These are phyloP conservation scores for Leptarthrus brevirostris DNA, from an alignment of 2,888 invertebrate genomes.

Conservation along the genomic window DNA sequence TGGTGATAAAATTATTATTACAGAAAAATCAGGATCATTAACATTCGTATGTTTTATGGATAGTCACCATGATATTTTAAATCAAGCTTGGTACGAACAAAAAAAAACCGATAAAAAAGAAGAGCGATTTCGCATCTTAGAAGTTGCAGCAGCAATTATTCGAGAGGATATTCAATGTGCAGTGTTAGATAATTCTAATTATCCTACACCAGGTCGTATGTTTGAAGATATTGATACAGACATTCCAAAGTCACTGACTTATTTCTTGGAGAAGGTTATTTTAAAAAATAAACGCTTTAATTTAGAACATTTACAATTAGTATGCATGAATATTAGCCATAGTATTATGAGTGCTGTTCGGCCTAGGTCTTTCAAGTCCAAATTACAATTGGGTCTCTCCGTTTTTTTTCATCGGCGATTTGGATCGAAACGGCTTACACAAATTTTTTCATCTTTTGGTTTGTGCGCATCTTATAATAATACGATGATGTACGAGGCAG, in stretches of 20 bases:
- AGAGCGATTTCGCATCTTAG: conserved; percentile 38
- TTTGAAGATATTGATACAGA: conserved; percentile 48
- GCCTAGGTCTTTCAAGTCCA: conserved; percentile 1
- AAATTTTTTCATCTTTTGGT: conserved; percentile 52
- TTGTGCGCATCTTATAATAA: conserved; percentile 57
- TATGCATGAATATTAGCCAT: not conserved
- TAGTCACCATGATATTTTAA: not conserved
- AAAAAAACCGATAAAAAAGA: conserved; percentile 34
- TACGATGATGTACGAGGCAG: conserved; percentile 56
- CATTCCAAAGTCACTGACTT: too few relatives aligned
- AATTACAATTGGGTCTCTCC: not conserved
- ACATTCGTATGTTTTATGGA: too few relatives aligned
- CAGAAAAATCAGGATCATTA: too few relatives aligned
- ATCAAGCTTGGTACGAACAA: conserved; percentile 2
- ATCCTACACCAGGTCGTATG: conserved; percentile 27
- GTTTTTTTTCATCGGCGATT: conserved; percentile 20
- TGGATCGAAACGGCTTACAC: conserved; percentile 23
- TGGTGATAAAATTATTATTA: too few relatives aligned
- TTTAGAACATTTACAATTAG: not conserved
- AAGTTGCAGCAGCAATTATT: conserved; percentile 49
- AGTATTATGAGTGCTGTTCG: not conserved
- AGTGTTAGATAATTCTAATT: too few relatives aligned
- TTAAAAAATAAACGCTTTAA: too few relatives aligned
- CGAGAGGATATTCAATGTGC: conserved; percentile 51
- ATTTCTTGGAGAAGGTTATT: too few relatives aligned